Evolutionary conservation across 2,797 vertebrate genomes (phyloP).

Genomic region (Trematomus bernacchii): DNA sequence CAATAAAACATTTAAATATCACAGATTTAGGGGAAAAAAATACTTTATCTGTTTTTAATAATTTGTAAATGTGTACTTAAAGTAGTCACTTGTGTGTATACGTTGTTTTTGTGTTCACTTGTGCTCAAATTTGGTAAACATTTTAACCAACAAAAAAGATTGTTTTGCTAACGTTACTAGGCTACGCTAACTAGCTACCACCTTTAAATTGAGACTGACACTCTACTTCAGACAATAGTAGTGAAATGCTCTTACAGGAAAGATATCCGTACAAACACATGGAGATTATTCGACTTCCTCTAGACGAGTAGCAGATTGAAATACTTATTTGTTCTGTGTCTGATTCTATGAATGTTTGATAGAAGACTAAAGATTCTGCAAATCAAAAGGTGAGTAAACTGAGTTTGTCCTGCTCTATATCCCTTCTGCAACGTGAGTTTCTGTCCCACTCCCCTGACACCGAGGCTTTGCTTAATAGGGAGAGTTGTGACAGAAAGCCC

Average conservation of each 20-base stretch:
- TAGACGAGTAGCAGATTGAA: conserved; percentile 18
- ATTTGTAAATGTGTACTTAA: no score
- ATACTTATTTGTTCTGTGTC: conserved; percentile 21
- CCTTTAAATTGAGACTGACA: no score
- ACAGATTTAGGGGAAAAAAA: no score
- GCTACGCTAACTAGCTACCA: no score
- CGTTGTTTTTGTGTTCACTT: no score
- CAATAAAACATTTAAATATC: no score
- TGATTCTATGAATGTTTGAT: conserved; percentile 23
- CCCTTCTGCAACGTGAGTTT: conserved; percentile 61
- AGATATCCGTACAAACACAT: neutral
- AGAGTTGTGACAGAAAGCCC: conserved; percentile 70
- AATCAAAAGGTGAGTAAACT: conserved; percentile 65
- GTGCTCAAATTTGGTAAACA: no score
- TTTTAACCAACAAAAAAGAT: no score
- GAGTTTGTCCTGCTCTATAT: conserved; percentile 54
- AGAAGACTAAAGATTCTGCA: conserved; percentile 36
- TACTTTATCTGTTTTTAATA: no score
- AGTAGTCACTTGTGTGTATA: no score
- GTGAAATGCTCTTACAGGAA: neutral
- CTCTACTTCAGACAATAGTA: neutral
- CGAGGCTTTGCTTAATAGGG: conserved; percentile 67
- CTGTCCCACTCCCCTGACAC: conserved; percentile 63
- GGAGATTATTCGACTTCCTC: conserved; percentile 7
- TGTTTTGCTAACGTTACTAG: no score